Conservation (phyloP, 1,140 invertebrate genomes). For the Ceratina australensis region DNA sequence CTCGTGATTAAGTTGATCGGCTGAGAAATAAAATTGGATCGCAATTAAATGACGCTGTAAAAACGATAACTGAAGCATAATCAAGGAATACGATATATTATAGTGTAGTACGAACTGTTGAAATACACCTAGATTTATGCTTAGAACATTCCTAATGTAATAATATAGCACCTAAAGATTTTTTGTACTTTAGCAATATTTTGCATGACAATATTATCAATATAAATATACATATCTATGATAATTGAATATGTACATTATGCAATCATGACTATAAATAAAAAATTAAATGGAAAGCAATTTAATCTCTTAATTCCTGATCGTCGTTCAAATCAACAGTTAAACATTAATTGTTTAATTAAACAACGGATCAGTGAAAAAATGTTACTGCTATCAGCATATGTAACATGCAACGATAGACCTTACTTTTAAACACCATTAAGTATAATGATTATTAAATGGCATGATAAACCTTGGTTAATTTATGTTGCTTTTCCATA, state of each 20-base stretch:
- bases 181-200: conserved; percentile 80
- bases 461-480: conserved; percentile 61
- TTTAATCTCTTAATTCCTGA: conserved; percentile 57
- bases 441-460: conserved; percentile 61
- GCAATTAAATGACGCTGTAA: conserved; percentile 13
- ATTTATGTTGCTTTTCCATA: conserved; percentile 61
- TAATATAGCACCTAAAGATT: conserved; percentile 79
- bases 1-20: conserved; percentile 18
- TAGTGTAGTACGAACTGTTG: conserved; percentile 63
- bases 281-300: conserved; percentile 69
- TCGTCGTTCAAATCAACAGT: too few relatives aligned
- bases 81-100: conserved; percentile 55
- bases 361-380: conserved; percentile 54
- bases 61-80: conserved; percentile 44
- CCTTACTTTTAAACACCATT: conserved; percentile 57
- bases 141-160: conserved; percentile 76
- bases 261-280: conserved; percentile 71
- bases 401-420: conserved; percentile 65
- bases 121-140: conserved; percentile 67
- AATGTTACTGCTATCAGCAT: conserved; percentile 55
- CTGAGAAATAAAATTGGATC: conserved; percentile 13
- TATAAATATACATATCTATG: conserved; percentile 63
- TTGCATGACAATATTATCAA: conserved; percentile 74
- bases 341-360: conserved; percentile 36
- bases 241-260: conserved; percentile 77